Conservation (phyloP, 2,113 vertebrate species). For the Thamnaconus septentrionalis region DNA sequence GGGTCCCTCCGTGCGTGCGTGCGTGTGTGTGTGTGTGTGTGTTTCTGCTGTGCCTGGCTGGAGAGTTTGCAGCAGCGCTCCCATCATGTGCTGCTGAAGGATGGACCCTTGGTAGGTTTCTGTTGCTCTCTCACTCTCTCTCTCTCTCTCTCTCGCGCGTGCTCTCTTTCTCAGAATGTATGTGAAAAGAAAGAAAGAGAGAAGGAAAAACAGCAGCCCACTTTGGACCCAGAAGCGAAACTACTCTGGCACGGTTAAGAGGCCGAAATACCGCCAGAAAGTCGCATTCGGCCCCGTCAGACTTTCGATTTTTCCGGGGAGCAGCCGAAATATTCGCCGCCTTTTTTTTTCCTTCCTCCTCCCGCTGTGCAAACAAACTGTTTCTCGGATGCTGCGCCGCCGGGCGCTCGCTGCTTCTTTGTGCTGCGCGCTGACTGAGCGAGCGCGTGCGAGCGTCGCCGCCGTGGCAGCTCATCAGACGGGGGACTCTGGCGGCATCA, state of each 20-base stretch:
- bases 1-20: neutral
- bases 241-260: slow-evolving; percentile 13
- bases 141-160: neutral
- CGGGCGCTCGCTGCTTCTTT: too few species aligned
- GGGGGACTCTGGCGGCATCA: slow-evolving; percentile 46
- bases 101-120: slow-evolving; percentile 29
- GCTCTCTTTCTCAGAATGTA: too few species aligned
- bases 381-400: too few species aligned
- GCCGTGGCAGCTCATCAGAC: slow-evolving; percentile 38
- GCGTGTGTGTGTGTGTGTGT: neutral
- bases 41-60: slow-evolving; percentile 3
- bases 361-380: too few species aligned
- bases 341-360: too few species aligned
- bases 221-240: slow-evolving; percentile 26
- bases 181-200: too few species aligned
- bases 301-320: too few species aligned
- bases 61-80: slow-evolving; percentile 20
- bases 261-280: neutral
- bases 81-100: slow-evolving; percentile 30
- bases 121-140: slow-evolving; percentile 18
- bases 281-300: neutral
- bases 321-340: too few species aligned
- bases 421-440: neutral
- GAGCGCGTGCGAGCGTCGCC: slow-evolving; percentile 6
- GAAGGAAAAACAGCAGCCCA: neutral